These are phyloP conservation scores for Stomatorhinus ivindoensis DNA, from an alignment of 2,113 vertebrate species.

Conservation along the genomic window DNA sequence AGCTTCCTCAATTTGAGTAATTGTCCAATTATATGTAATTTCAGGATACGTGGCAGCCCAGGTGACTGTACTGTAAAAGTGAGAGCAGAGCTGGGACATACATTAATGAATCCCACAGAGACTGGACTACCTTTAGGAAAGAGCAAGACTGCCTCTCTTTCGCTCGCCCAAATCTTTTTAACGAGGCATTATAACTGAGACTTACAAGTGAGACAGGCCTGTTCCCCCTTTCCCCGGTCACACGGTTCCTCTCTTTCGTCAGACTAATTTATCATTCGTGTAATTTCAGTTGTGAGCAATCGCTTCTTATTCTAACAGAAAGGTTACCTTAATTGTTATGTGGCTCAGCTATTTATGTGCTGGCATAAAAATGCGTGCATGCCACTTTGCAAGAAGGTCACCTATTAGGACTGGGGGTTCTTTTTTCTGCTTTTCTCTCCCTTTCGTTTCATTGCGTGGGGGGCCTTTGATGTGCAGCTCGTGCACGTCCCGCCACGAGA, in stretches of 20 bases:
- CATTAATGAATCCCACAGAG: slow-evolving; percentile 99
- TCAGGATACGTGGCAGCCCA: slow-evolving; percentile 85
- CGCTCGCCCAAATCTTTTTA: slow-evolving; percentile 83
- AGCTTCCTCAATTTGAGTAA: slow-evolving; percentile 99
- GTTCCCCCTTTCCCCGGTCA: slow-evolving; percentile 49
- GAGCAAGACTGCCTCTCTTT: slow-evolving; percentile 76
- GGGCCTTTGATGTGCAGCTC: slow-evolving; percentile 39
- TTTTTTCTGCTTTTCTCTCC: neutral
- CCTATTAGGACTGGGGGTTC: slow-evolving; percentile 57
- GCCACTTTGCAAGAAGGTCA: slow-evolving; percentile 67
- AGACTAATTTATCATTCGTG: slow-evolving; percentile 75
- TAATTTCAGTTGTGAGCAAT: slow-evolving; percentile 66
- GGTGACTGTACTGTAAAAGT: slow-evolving; percentile 77
- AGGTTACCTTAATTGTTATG: slow-evolving; percentile 74
- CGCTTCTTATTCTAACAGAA: slow-evolving; percentile 70
- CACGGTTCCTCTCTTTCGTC: slow-evolving; percentile 38
- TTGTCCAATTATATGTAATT: slow-evolving; percentile 99
- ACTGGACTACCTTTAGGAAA: slow-evolving; percentile 75
- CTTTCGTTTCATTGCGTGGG: slow-evolving; percentile 16
- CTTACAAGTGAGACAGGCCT: slow-evolving; percentile 69
- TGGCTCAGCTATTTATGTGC: slow-evolving; percentile 68
- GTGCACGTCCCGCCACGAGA: slow-evolving; percentile 47
- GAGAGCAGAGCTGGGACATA: slow-evolving; percentile 79
- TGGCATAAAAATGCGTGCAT: slow-evolving; percentile 63
- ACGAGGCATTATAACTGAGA: slow-evolving; percentile 68